Base-by-base conservation (phyloP, 1,140 invertebrate genomes). In the Leptopilina boulardi region DNA sequence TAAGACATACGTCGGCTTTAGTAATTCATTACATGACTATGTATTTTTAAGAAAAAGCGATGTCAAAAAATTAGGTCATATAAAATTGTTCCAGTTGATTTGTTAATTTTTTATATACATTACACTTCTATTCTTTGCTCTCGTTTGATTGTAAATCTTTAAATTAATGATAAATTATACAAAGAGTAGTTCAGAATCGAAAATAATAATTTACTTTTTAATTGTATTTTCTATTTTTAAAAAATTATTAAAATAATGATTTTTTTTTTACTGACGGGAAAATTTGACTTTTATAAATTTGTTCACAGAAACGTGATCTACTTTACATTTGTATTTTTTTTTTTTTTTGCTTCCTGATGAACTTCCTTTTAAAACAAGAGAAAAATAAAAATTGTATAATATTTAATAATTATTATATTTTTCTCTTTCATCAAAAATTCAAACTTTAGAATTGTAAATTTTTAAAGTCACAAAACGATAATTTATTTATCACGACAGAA, bases 401-500 rank as follows among this genome's bases (percentile, higher is more conserved):
- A 51, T 51, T 51, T n/a, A 51, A 51, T 18, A 51, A 51, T 51
- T 51, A 38, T 51, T 51, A n/a, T n/a, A n/a, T 8, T 51, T n/a
- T 51, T 51, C n/a, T 18, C 15, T n/a, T 51, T 51, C 47, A 51
- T 51, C 15, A 51, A 51, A n/a, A 51, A 51, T 51, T 51, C 47
- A 51, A 18, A 15, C 6, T 8, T 18, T 51, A 51, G 47, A 51
- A 51, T 51, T 51, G 15, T 51, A 51, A 51, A 51, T 51, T 51
- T 18, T 38, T 6, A 18, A 51, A 18, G 15, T 51, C n/a, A 18
- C n/a, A 51, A 42, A 51, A 51, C 47, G 47, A 51, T 51, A 51
- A 51, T 51, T 51, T 51, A 51, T 51, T 51, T 51, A 51, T 51
- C 47, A 51, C 47, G 47, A 51, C 47, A 51, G n/a, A n/a, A 18